Evolutionary conservation across 2,888 invertebrate genomes (phyloP), one percentile per base, ranked within the genome.

Genomic region (Ectobius pallidus): DNA sequence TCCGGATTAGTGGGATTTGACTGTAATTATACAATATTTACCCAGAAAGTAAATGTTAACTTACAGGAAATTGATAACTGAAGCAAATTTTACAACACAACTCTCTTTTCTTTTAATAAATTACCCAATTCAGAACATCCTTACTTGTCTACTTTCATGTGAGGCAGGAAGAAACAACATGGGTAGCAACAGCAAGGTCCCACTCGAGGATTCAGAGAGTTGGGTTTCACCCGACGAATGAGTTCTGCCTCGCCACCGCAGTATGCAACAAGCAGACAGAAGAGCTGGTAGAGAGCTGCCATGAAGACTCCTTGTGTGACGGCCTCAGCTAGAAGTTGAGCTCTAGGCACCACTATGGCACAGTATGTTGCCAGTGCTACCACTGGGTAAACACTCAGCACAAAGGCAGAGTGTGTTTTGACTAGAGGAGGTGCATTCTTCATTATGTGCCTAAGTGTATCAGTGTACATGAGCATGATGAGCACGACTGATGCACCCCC

Each of bases 181-280:
- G 91, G 91, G 89, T 89, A 91, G 79, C 92, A 92, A 80, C 92
- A 92, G 80, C 91, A 91, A 1, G 92, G 92, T 30, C 87, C 85
- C 7, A 90, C 89, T 79, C 87, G 84, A 16, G 89, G 85, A 80
- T 87, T 87, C 78, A 92, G 81, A 7, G 84, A 82, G 75, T 86
- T 84, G 1, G 88, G 87, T 78, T 87, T 87, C 1, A 88, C 85
- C 73, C 84, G 84, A 76, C 87, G 84, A 73, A 89, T 84, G 9
- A 90, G 81, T 79, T 88, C 86, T 11, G 87, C 87, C 74, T 85
- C 85, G 0, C 90, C 90, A 0, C 89, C 90, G 75, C 88, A 87
- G 78, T 90, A 90, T 4, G 88, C 88, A 34, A 92, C 84, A 77
- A 91, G 84, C 75, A 91, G 82, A 76, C 89, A 88, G 83, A 88